Evolutionary conservation across 2,113 vertebrate species (phyloP).

Genomic region (Aegotheles bennettii): DNA sequence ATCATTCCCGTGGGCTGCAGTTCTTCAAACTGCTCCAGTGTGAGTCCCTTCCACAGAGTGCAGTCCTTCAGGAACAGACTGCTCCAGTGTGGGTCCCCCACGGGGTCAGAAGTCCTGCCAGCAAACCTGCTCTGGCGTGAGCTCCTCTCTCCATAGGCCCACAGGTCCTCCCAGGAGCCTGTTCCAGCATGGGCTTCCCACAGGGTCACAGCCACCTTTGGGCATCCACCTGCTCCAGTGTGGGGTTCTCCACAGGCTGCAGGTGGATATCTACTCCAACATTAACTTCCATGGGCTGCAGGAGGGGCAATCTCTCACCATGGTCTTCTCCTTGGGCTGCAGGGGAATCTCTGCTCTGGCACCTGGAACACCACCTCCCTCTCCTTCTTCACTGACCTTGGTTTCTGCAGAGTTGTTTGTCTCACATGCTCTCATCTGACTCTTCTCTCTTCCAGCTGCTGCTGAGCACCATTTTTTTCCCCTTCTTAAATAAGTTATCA

Average conservation of each 20-base stretch:
- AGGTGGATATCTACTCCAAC: not conserved
- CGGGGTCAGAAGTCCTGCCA: not conserved
- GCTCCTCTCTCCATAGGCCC: no score
- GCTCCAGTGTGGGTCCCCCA: not conserved
- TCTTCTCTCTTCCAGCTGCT: not conserved
- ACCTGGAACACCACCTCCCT: not conserved
- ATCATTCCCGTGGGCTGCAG: fast-evolving
- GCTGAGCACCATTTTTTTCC: not conserved
- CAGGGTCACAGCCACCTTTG: not conserved
- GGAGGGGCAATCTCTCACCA: not conserved
- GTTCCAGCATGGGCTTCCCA: not conserved
- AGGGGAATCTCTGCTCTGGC: not conserved
- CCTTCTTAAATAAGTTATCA: not conserved
- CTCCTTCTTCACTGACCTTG: not conserved
- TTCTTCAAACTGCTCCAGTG: not conserved
- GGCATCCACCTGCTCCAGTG: not conserved
- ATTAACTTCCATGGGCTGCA: not conserved
- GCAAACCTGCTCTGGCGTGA: no score
- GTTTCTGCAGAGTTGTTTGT: not conserved
- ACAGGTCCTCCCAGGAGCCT: not conserved
- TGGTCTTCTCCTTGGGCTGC: not conserved
- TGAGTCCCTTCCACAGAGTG: no score
- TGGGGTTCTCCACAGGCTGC: not conserved
- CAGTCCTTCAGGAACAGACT: not conserved
- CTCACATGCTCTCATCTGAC: not conserved